Evolutionary conservation across 1,140 invertebrate genomes (phyloP), one percentile per base, ranked within the genome.

Genomic region (Leptinotarsa undecemlineata): DNA sequence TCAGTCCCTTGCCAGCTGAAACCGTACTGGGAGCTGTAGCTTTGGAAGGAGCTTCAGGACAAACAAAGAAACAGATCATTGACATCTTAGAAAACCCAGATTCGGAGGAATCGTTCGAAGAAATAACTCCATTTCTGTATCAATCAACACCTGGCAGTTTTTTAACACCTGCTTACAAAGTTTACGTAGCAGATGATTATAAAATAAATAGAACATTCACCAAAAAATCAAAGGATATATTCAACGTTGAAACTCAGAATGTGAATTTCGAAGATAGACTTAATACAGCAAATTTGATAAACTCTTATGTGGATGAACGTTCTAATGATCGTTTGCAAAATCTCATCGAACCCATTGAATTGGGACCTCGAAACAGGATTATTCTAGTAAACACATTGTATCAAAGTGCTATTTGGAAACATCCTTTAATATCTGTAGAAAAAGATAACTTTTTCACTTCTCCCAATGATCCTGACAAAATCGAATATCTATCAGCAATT

Each of bases 401-500:
- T 82, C 96, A 96, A 84, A 95, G 94, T 86, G 93, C 91, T 48
- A 83, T 84, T 17, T 93, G 92, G 92, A 79, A 86, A 64, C 83
- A 84, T 17, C 77, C 80, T 79, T 3, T 68, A 77, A 0, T 91
- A 89, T 0, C 75, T 68, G 48, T 82, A 81, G 5, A 81, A 81
- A 71, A 81, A 83, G 47, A 92, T 90, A 82, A 79, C 85, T 80
- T 77, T 87, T 48, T 84, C 70, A 51, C 17, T 5, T 64, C 62
- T 11, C 21, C 87, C 48, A 90, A 88, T 78, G 88, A 84, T 68
- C 73, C 94, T 19, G 87, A 95, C 6, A 84, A 95, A 1, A 85
- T 93, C 2, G 95, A 95, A 85, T 93, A 92, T n/a, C 86, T 96
- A 48, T 93, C 95, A 82, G 95, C 95, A 84, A 94, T 94, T 86